Base-by-base conservation (phyloP, 2,113 vertebrate genomes). In the Cynocephalus volans region DNA sequence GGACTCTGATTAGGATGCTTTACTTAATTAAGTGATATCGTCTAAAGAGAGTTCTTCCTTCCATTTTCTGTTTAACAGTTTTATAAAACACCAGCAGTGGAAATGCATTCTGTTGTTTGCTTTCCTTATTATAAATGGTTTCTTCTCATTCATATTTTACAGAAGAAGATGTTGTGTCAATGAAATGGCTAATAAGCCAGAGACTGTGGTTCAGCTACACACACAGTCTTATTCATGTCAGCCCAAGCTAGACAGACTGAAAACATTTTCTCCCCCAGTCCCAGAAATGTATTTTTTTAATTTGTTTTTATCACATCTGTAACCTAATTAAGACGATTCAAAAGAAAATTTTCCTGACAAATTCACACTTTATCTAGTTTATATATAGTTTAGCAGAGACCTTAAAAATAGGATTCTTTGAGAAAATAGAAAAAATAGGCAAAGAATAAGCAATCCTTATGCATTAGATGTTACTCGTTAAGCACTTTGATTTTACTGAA, bases 21-120 rank as follows among this genome's bases (percentile, higher is more conserved):
- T 98, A 98, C 98, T 98, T 99, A 99, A 99, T 98, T 99, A 99
- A 99, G 98, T 99, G 98, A 99, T 98, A 99, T 97, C 98, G 97
- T 98, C 98, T 98, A 98, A 98, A 98, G 98, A 98, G 98, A 98
- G 95, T 99, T 98, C 98, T 98, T 98, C 98, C 98, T 98, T 97
- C 98, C 97, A 98, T 98, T 99, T 98, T 98, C 98, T 98, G 97
- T 96, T 97, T 95, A 98, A 98, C 97, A 97, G 96, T 62, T 67
- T 97, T 98, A 81, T 96, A 98, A 98, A 99, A 98, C 98, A 98
- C 98, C 98, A 99, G 98, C 98, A 98, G 98, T 98, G 97, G 95
- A 98, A 91, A 98, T 98, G 98, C 77, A 98, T 98, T 99, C 98
- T 94, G 97, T 98, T 98, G 98, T 98, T 98, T 98, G 98, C 98